Base-by-base conservation (phyloP, 2,888 invertebrate species). In the Hyles lineata region DNA sequence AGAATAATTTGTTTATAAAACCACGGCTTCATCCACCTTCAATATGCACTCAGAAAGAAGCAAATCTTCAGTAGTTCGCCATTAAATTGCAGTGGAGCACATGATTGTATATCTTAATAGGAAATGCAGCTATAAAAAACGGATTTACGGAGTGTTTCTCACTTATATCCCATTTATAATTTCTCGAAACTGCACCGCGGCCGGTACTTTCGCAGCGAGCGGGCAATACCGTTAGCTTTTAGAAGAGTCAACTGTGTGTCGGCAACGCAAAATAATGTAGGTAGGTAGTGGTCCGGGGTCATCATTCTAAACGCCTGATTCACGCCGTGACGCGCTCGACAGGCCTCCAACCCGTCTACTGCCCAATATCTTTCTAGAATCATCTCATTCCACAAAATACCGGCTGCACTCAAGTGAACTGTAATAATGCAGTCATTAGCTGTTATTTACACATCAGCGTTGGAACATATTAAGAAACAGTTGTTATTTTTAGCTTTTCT, bases 301-400 rank as follows among this genome's bases (percentile, higher is more conserved):
- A 92, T 91, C 90, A 91, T 83, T 89, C 89, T 82, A 82, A 80
- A 74, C 77, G 76, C 76, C 82, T 90, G 90, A 91, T 85, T 91
- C 91, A 86, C 76, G 72, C 76, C 72, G 75, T 83, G 82, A 86
- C 83, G 80, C 78, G 79, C 72, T 75, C 76, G 75, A 72, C 72
- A 78, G 79, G 77, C 74, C 77, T 74, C 60, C 71, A 35, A 61
- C 25, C 15, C 52, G 43, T 67, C 72, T 63, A 32, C 74, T 73
- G 74, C 62, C 75, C 73, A 74, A 79, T 74, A 75, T 75, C 75
- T 81, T 78, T 80, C 74, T 71, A 74, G 71, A 75, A 77, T 71
- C 70, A 72, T 43, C 21, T 60, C 70, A 52, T 73, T 73, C 73
- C 69, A 74, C 62, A 72, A 70, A n/a, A 67, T 23, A 50, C 11